A percentile compares a stretch with the other conserved stretches of the same genome.
Conservation (phyloP, 2,888 invertebrate genomes). For the Nomada ferruginata region DNA sequence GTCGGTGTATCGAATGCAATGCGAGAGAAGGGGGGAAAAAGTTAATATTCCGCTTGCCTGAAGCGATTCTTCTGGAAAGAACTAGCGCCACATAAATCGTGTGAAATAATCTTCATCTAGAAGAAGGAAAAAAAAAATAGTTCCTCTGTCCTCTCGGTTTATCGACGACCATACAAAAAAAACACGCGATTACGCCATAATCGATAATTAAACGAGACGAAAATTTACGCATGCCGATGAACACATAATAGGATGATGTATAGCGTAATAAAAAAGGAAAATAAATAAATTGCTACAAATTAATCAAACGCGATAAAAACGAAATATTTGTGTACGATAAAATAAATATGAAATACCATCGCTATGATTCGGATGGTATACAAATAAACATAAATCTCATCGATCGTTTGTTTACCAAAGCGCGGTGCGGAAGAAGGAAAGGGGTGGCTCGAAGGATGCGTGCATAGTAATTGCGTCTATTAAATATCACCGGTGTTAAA, state of each 20-base stretch:
- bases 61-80: neutral
- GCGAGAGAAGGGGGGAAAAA: no score
- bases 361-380: neutral
- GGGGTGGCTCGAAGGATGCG: constrained; percentile 42
- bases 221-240: neutral
- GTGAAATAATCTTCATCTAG: neutral
- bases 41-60: neutral
- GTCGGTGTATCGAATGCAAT: neutral
- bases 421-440: constrained; percentile 5
- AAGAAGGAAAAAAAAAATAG: neutral
- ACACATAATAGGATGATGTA: neutral
- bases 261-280: neutral
- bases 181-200: neutral
- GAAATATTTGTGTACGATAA: neutral
- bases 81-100: constrained; percentile 14
- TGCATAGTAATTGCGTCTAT: constrained; percentile 54
- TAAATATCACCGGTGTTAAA: constrained; percentile 54
- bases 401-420: constrained; percentile 56
- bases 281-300: no score
- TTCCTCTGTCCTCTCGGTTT: neutral
- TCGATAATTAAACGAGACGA: neutral
- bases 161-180: neutral
- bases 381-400: neutral
- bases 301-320: no score
- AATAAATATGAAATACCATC: neutral